A percentile compares a stretch with the other conserved stretches of the same genome.
Evolutionary conservation across 2,888 invertebrate species (phyloP).

Genomic region (Apeira syringaria): DNA sequence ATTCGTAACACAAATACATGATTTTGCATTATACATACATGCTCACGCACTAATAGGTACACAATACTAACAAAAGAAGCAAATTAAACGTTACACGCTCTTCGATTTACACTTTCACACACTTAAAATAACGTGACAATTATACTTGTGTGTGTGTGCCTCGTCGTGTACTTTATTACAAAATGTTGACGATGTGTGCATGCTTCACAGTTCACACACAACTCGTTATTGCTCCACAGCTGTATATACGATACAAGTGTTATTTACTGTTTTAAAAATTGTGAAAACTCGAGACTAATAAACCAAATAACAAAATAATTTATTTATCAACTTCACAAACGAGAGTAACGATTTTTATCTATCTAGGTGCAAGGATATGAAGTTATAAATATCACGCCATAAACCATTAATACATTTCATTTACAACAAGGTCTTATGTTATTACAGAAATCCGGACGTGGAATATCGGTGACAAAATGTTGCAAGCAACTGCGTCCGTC

Average conservation of each 20-base stretch:
- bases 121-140: slow-evolving; percentile 29
- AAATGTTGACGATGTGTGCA: slow-evolving; percentile 50
- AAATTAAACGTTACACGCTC: slow-evolving; percentile 44
- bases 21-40: neutral
- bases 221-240: slow-evolving; percentile 19
- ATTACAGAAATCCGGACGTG: neutral
- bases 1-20: neutral
- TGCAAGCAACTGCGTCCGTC: slow-evolving; percentile 41
- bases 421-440: neutral
- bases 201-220: slow-evolving; percentile 22
- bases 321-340: too few relatives aligned
- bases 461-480: slow-evolving; percentile 43
- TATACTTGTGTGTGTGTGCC: slow-evolving; percentile 42
- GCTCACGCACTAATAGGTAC: slow-evolving; percentile 25
- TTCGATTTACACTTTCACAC: slow-evolving; percentile 56
- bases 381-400: too few relatives aligned
- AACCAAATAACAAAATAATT: too few relatives aligned
- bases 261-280: slow-evolving; percentile 8
- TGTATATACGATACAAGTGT: neutral
- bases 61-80: slow-evolving; percentile 23
- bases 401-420: neutral
- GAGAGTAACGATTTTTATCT: too few relatives aligned
- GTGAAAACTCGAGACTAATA: too few relatives aligned
- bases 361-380: too few relatives aligned
- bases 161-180: too few relatives aligned